These are phyloP conservation scores for Phrynosoma blainvillii DNA, from an alignment of 2,113 vertebrate genomes.

Conservation along the genomic window DNA sequence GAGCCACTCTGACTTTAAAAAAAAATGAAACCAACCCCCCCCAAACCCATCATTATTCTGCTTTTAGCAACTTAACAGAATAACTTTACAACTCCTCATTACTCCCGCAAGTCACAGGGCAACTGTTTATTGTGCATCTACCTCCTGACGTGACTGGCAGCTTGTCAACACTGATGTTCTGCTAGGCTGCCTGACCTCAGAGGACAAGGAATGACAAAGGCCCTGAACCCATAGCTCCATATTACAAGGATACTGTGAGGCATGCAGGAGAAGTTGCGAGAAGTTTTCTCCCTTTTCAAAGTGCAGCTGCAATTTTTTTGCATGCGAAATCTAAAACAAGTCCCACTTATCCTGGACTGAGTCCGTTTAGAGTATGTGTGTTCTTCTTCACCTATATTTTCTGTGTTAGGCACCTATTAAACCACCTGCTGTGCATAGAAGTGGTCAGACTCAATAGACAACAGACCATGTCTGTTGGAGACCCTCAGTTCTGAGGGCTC, in stretches of 20 bases:
- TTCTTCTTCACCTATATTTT: neutral
- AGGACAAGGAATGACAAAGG: no score
- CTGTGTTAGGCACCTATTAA: neutral
- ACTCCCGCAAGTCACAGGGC: slow-evolving; percentile 40
- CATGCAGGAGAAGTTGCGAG: no score
- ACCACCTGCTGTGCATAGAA: neutral
- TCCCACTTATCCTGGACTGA: neutral
- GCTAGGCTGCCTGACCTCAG: neutral
- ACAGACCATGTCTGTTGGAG: neutral
- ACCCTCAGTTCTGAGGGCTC: neutral
- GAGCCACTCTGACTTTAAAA: neutral
- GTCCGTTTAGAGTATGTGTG: neutral
- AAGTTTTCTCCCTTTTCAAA: neutral
- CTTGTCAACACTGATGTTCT: neutral
- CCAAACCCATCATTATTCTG: slow-evolving; percentile 27
- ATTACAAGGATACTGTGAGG: no score
- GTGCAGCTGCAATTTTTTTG: neutral
- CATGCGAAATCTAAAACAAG: neutral
- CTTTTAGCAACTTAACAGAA: slow-evolving; percentile 34
- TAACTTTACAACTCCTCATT: slow-evolving; percentile 54
- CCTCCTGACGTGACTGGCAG: slow-evolving; percentile 7
- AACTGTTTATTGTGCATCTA: slow-evolving; percentile 9
- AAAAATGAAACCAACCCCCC: neutral
- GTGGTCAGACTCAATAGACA: neutral
- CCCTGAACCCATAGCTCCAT: no score